phyloP scores from a whole-genome alignment of 2,888 invertebrate genomes.

The Tetragnatha montana region DNA sequence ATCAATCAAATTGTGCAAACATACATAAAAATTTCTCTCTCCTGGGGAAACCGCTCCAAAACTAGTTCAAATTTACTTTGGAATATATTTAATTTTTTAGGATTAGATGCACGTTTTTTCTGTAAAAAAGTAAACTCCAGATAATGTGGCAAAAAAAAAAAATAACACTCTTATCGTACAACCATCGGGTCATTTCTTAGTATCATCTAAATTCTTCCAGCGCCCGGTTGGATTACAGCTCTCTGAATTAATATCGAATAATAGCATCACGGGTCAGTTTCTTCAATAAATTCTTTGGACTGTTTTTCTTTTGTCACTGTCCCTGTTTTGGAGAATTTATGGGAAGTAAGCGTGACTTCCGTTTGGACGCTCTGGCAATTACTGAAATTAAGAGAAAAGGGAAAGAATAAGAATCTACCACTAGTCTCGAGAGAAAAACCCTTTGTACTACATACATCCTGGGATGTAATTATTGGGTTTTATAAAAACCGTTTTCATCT shows the following conservation, averaged over 20 bases:
- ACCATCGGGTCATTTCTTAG: not conserved
- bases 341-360: slow-evolving; percentile 1
- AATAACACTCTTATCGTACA: not conserved
- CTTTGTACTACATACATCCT: not conserved
- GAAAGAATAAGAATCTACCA: not conserved
- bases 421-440: not conserved
- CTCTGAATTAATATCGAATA: not conserved
- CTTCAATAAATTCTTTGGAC: not conserved
- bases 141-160: too few relatives aligned
- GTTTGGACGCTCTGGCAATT: slow-evolving; percentile 28
- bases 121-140: too few relatives aligned
- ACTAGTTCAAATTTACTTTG: too few relatives aligned
- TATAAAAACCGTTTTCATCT: not conserved
- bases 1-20: too few relatives aligned
- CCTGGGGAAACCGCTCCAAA: too few relatives aligned
- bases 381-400: slow-evolving; percentile 33
- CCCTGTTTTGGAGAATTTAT: slow-evolving; percentile 14
- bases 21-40: too few relatives aligned
- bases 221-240: not conserved
- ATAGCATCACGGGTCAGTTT: not conserved
- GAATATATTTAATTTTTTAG: too few relatives aligned
- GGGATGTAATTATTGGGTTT: not conserved
- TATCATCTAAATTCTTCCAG: not conserved
- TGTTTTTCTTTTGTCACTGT: not conserved
- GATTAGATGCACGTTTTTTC: too few relatives aligned